These are phyloP conservation scores for cat (Felis catus) DNA, from an alignment of 2,113 vertebrate genomes.

Conservation along the genomic window F.catus_Fca126_mat1.0 CM031419.1:214676001-214676500, in stretches of 20 bases:
- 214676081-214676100: background rate
- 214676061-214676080: background rate
- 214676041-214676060: background rate
- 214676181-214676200: background rate
- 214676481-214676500: slow-evolving; percentile 65
- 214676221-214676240: background rate
- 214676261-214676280: background rate
- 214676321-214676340: background rate
- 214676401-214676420: rapidly evolving
- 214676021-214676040: background rate
- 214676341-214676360: rapidly evolving
- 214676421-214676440: background rate
- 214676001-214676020: background rate
- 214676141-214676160: background rate
- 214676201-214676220: rapidly evolving
- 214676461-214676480: slow-evolving; percentile 7
- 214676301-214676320: rapidly evolving
- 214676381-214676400: rapidly evolving
- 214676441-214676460: slow-evolving; percentile 57
- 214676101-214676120: background rate
- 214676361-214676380: rapidly evolving
- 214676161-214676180: background rate
- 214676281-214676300: background rate
- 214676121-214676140: background rate
- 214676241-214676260: background rate